Evolutionary conservation across 1,140 invertebrate genomes (phyloP), one percentile per base, ranked within the genome.

Genomic region (Sesamia nonagrioides): DNA sequence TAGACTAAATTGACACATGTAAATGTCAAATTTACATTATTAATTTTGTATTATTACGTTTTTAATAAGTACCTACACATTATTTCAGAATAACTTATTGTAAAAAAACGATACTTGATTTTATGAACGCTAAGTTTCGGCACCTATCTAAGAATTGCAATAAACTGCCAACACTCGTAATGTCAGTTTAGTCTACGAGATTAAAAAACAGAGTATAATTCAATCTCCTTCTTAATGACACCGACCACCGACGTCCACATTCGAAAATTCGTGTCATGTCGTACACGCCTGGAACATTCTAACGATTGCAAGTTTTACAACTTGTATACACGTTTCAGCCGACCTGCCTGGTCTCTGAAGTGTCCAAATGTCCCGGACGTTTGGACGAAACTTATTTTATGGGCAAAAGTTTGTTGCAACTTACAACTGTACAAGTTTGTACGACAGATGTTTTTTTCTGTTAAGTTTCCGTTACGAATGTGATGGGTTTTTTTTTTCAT

Each of bases 361-460:
- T 73, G 71, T 60, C 54, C 37, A n/a, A 45, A 63, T 18, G 60
- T 63, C 37, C 60, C n/a, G 37, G 54, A 60, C 54, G 35, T 73
- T 68, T 73, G 71, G 45, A 73, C 17, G 7, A 73, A 73, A 73
- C 54, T 73, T 71, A 50, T 71, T 52, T 58, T 45, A 72, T 72
- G 33, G 50, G 42, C 15, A 42, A n/a, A 72, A 72, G 15, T 72
- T 72, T 54, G 50, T 13, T 56, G 50, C 27, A 72, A 54, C 50
- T 40, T 63, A n/a, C 7, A 42, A 21, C 37, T n/a, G 37, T 2
- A 68, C 71, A 42, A 58, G 37, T 58, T 56, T 58, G 71, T 73
- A 27, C 18, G 5, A 60, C 54, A 18, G 52, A 48, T 48, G 63
- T 73, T 54, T 33, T 73, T n/a, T n/a, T n/a, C n/a, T n/a, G n/a